These are phyloP conservation scores for Cirrhinus mrigala DNA, from an alignment of 2,797 vertebrate species.

Conservation along the genomic window DNA sequence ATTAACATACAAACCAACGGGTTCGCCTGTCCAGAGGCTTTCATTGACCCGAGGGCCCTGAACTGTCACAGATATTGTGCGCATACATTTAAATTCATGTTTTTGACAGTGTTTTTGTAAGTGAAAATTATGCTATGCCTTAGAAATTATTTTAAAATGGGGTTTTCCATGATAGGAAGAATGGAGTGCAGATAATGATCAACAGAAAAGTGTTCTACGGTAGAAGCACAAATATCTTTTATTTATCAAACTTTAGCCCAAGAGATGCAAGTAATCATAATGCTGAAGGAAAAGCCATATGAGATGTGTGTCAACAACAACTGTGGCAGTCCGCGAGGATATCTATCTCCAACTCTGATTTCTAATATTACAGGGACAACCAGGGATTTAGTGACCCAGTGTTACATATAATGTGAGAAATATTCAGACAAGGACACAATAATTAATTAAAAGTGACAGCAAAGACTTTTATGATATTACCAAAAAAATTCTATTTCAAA, in stretches of 20 bases:
- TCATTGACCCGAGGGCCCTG: neutral
- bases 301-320: slow-evolving; percentile 24
- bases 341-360: slow-evolving; percentile 15
- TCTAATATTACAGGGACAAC: slow-evolving; percentile 18
- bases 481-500: no score
- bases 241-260: neutral
- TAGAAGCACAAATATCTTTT: neutral
- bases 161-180: neutral
- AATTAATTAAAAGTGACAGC: neutral
- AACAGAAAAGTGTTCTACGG: neutral
- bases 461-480: neutral
- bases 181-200: neutral
- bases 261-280: slow-evolving; percentile 17
- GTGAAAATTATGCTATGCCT: neutral
- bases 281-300: neutral
- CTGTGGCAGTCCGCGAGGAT: neutral
- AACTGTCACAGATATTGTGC: neutral
- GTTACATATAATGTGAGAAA: neutral
- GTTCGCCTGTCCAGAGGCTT: neutral
- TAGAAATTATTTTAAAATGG: neutral
- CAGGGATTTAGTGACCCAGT: slow-evolving; percentile 19
- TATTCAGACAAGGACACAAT: neutral
- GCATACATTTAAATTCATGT: neutral
- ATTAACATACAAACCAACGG: neutral
- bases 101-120: neutral